phyloP scores from a whole-genome alignment of 2,888 invertebrate genomes.

The Teleogryllus oceanicus region DNA sequence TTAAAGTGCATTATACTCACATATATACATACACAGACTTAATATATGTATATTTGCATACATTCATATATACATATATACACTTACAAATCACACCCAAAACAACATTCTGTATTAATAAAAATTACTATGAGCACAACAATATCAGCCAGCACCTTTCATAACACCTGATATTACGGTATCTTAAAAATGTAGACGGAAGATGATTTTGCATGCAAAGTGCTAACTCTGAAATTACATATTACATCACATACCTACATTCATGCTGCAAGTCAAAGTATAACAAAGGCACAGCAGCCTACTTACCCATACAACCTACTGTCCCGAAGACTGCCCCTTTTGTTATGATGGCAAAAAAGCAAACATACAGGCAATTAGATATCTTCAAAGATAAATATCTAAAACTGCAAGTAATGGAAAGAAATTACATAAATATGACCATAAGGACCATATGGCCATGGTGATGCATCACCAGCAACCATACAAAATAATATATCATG shows the following conservation, averaged over 20 bases:
- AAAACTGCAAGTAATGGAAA: neutral
- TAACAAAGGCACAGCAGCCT: conserved; percentile 32
- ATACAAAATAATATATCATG: too few species aligned
- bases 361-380: conserved; percentile 26
- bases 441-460: too few species aligned
- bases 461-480: too few species aligned
- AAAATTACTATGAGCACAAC: neutral
- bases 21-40: neutral
- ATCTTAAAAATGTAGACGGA: neutral
- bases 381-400: neutral
- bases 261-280: conserved; percentile 20
- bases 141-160: neutral
- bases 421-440: too few species aligned
- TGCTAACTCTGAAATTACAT: neutral
- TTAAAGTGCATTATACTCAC: neutral
- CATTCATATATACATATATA: neutral
- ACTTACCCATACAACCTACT: conserved; percentile 83
- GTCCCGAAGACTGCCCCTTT: conserved; percentile 84
- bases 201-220: neutral
- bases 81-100: conserved; percentile 18
- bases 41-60: neutral
- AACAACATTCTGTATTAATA: neutral
- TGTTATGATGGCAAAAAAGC: conserved; percentile 34
- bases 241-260: conserved; percentile 20
- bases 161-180: neutral